Conservation (phyloP, 2,888 invertebrate species). For the Allygus modestus region DNA sequence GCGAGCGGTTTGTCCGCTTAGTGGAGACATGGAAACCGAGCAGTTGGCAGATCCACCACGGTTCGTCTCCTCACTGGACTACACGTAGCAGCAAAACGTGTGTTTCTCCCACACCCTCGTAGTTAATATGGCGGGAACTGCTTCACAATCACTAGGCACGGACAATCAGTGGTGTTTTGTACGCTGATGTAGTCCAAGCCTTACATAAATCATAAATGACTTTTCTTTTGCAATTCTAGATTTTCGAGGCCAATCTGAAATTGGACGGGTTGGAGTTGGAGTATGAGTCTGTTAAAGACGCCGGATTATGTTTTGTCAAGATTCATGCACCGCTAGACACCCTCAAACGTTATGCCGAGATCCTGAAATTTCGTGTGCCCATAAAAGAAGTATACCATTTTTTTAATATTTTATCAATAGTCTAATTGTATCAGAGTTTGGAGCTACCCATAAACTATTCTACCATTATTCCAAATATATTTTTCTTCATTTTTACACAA, state of each 20-base stretch:
- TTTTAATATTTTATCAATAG: not conserved
- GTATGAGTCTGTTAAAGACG: slow-evolving; percentile 32
- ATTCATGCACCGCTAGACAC: slow-evolving; percentile 54
- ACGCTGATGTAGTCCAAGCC: not conserved
- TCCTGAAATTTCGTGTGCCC: slow-evolving; percentile 58
- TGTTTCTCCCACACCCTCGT: too few species aligned
- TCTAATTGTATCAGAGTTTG: too few species aligned
- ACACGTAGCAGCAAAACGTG: too few species aligned
- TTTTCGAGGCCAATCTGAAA: slow-evolving; percentile 48
- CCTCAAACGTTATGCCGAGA: slow-evolving; percentile 55
- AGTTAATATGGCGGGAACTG: too few species aligned
- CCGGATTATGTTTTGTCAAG: slow-evolving; percentile 55
- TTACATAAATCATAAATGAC: not conserved
- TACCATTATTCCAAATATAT: not conserved
- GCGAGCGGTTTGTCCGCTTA: too few species aligned
- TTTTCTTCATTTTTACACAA: not conserved
- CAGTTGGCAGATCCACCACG: too few species aligned
- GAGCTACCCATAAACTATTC: not conserved
- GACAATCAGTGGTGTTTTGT: not conserved
- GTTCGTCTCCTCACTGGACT: too few species aligned
- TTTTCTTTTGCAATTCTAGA: not conserved
- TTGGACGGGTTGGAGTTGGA: slow-evolving; percentile 59
- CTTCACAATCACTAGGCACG: too few species aligned
- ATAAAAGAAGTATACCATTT: slow-evolving; percentile 50
- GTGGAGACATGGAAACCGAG: too few species aligned